These are phyloP conservation scores for Leuciscus waleckii DNA, from an alignment of 2,797 vertebrate species.

Conservation along the genomic window DNA sequence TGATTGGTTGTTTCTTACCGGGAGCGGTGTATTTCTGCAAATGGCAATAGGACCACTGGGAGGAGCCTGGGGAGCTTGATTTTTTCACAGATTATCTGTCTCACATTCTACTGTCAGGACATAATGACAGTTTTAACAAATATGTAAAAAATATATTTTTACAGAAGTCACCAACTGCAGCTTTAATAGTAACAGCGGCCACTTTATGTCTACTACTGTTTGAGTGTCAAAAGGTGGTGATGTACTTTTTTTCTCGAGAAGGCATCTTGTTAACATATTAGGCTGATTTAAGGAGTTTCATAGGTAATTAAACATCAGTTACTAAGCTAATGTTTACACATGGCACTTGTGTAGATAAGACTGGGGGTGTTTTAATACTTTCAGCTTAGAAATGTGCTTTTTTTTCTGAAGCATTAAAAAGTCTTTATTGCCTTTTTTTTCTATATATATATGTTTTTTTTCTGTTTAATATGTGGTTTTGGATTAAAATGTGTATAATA, in stretches of 20 bases:
- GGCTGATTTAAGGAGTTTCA: neutral
- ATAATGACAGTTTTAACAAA: no score
- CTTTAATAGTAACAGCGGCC: neutral
- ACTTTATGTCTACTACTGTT: neutral
- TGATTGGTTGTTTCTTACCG: no score
- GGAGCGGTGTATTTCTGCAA: no score
- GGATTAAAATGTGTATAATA: neutral
- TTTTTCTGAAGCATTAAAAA: neutral
- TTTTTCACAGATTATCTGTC: no score
- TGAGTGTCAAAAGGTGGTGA: neutral
- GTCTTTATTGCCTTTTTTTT: neutral
- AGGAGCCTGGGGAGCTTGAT: no score
- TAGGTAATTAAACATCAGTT: neutral
- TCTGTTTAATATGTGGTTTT: neutral
- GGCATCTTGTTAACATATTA: neutral
- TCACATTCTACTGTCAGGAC: no score
- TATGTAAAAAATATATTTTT: no score
- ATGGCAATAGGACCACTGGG: no score
- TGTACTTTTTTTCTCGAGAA: neutral
- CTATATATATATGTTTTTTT: neutral
- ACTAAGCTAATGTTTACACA: neutral
- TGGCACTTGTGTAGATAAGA: no score
- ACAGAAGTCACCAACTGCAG: no score
- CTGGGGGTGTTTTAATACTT: neutral
- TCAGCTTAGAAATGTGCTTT: neutral